Conservation (phyloP, 2,888 invertebrate genomes). For the Mamestra brassicae region DNA sequence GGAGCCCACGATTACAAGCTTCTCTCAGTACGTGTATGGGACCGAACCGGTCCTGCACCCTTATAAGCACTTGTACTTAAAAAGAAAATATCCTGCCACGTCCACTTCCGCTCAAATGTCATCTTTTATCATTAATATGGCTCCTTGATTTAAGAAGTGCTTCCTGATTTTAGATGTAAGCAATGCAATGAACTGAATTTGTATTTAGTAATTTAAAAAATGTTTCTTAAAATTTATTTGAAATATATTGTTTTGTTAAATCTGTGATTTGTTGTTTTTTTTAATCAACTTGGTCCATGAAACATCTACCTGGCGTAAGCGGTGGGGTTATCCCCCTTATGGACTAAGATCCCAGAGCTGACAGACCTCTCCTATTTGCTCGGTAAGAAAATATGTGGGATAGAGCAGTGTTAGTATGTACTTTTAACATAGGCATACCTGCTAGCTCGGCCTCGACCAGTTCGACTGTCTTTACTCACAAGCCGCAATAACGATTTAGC, state of each 20-base stretch:
- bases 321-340: too few relatives aligned
- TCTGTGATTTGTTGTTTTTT: background rate
- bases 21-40: constrained; percentile 23
- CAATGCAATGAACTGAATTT: background rate
- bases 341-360: too few relatives aligned
- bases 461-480: too few relatives aligned
- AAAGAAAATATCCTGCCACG: background rate
- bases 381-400: too few relatives aligned
- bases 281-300: background rate
- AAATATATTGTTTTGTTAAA: background rate
- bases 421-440: too few relatives aligned
- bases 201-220: too few relatives aligned
- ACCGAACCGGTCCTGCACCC: background rate
- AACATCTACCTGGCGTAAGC: too few relatives aligned
- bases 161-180: background rate
- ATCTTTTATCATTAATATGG: background rate
- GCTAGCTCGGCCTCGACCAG: too few relatives aligned
- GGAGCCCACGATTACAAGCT: background rate
- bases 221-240: background rate
- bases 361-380: too few relatives aligned
- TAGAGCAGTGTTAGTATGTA: too few relatives aligned
- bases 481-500: too few relatives aligned
- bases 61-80: background rate
- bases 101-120: background rate
- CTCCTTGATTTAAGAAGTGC: background rate